phyloP scores from a whole-genome alignment of 2,797 vertebrate genomes.

The Remorina albescens region DNA sequence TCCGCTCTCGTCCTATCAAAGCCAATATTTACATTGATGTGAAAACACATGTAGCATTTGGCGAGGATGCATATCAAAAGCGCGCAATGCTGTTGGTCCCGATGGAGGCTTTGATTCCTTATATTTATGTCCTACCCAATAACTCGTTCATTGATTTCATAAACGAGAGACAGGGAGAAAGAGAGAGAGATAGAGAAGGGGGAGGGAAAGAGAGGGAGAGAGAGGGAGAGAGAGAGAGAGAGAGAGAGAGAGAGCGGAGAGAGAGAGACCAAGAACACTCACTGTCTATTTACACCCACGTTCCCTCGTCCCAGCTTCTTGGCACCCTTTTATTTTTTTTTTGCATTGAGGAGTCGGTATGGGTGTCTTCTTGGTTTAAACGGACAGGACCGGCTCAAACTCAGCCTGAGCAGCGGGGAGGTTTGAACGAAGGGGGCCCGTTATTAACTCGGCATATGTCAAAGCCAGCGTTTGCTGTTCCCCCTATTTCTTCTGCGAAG shows the following conservation, averaged over 20 bases:
- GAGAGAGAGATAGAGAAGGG: constrained; percentile 54
- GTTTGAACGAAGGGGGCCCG: constrained; percentile 67
- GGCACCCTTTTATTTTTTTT: constrained; percentile 92
- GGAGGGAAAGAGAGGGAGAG: constrained; percentile 36
- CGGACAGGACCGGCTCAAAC: constrained; percentile 91
- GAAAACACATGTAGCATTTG: constrained; percentile 84
- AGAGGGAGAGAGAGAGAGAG: constrained; percentile 49
- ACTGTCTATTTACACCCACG: constrained; percentile 88
- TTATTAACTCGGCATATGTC: constrained; percentile 58
- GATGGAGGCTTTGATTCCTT: constrained; percentile 83
- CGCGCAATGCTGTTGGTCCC: constrained; percentile 79
- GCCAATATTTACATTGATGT: constrained; percentile 83
- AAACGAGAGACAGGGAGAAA: constrained; percentile 76
- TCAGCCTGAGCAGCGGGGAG: constrained; percentile 85
- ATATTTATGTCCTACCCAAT: constrained; percentile 84
- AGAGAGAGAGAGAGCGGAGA: constrained; percentile 58
- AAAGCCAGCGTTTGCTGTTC: constrained; percentile 37
- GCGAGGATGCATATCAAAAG: constrained; percentile 82
- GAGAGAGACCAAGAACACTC: constrained; percentile 80
- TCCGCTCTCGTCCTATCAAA: constrained; percentile 80
- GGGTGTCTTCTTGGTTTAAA: constrained; percentile 99
- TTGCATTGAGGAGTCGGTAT: constrained; percentile 95
- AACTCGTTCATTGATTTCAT: constrained; percentile 86
- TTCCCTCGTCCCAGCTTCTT: constrained; percentile 85
- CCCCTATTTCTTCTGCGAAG: constrained; percentile 47